A percentile compares a stretch with the other conserved stretches of the same genome.
Conservation (phyloP, 2,113 vertebrate species). For the Aepyceros melampus region DNA sequence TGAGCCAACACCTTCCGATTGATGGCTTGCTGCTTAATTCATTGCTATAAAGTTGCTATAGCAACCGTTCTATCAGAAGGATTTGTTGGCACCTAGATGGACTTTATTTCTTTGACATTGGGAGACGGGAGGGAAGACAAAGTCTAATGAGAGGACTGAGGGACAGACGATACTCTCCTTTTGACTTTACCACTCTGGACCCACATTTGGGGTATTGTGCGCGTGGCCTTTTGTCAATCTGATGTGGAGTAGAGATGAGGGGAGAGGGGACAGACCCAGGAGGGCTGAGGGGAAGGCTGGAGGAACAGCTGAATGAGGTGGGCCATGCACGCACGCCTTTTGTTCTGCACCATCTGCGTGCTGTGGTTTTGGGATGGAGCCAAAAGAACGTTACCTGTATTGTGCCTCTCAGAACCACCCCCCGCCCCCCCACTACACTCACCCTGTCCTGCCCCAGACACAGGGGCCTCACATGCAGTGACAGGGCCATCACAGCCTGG, state of each 20-base stretch:
- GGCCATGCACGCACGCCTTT: conserved; percentile 36
- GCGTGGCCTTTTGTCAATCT: conserved; percentile 15
- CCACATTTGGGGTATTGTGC: conserved; percentile 22
- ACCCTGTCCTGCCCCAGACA: not conserved
- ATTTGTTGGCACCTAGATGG: conserved; percentile 62
- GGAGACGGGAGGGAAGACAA: not conserved
- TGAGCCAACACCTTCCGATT: conserved; percentile 46
- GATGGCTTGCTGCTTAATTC: conserved; percentile 33
- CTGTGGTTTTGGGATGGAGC: conserved; percentile 57
- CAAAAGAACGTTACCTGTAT: conserved; percentile 64
- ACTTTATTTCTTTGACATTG: conserved; percentile 55
- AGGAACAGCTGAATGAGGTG: conserved; percentile 60
- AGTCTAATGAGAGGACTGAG: not conserved
- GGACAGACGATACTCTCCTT: not conserved
- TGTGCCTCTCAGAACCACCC: not conserved
- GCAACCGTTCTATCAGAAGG: conserved; percentile 48
- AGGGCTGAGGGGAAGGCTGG: not conserved
- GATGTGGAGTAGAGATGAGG: not conserved
- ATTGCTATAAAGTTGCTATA: conserved; percentile 36
- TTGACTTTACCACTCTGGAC: not conserved
- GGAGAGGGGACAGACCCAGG: not conserved
- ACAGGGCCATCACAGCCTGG: not conserved
- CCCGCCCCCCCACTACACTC: too few species aligned
- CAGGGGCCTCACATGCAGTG: not conserved
- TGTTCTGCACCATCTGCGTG: conserved; percentile 68